Conservation (phyloP, 2,113 vertebrate genomes). For the Arvicanthis niloticus region DNA sequence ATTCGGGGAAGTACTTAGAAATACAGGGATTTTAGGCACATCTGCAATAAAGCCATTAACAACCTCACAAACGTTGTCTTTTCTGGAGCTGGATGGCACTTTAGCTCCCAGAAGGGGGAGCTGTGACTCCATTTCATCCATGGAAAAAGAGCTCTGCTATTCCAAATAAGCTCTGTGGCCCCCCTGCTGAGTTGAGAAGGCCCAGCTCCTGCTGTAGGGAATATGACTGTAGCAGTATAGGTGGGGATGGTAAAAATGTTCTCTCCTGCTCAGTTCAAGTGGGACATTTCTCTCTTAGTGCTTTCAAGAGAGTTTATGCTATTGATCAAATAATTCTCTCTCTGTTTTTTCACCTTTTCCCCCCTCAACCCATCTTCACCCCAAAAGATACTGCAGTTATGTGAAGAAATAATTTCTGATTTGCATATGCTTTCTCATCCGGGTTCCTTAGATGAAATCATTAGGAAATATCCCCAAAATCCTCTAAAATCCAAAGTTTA, state of each 20-base stretch:
- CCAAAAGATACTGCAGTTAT: not conserved
- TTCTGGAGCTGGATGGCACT: constrained; percentile 52
- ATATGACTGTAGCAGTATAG: not conserved
- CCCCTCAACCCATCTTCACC: constrained; percentile 15
- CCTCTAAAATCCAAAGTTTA: not conserved
- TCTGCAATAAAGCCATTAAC: constrained; percentile 45
- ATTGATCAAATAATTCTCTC: not conserved
- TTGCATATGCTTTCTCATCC: not conserved
- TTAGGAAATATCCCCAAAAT: not conserved
- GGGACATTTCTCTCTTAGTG: not conserved
- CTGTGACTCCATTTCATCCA: constrained; percentile 85
- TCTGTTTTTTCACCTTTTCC: not conserved
- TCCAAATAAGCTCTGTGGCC: constrained; percentile 56
- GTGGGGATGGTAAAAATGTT: not conserved
- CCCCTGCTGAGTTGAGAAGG: constrained; percentile 67
- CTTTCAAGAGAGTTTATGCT: constrained; percentile 15
- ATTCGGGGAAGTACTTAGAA: not conserved
- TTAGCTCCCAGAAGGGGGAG: constrained; percentile 87
- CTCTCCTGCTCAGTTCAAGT: not conserved
- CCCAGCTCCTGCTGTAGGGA: constrained; percentile 15
- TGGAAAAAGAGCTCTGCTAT: constrained; percentile 39
- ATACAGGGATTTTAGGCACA: not conserved
- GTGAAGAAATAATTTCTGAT: not conserved
- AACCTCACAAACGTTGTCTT: not conserved
- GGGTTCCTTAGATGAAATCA: not conserved